Evolutionary conservation across 1,140 invertebrate species (phyloP).

Genomic region (Aleiodes sp.): DNA sequence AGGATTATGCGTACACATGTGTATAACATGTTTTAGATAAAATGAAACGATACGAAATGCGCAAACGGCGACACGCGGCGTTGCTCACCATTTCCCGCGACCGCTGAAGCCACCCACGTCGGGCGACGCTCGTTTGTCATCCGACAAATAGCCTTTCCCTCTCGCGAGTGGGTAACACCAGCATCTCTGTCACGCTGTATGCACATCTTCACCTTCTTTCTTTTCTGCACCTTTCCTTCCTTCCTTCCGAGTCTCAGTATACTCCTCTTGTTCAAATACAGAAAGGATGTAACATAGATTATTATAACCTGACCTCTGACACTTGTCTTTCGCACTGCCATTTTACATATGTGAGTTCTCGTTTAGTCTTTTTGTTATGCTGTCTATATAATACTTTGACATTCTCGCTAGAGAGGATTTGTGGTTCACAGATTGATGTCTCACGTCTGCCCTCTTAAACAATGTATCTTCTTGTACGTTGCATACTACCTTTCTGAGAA

Average conservation of each 20-base stretch:
- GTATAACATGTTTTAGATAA: conserved; percentile 37
- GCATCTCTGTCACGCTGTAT: conserved; percentile 25
- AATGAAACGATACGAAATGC: conserved; percentile 56
- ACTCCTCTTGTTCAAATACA: conserved; percentile 10
- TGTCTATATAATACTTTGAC: not conserved
- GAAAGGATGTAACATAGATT: not conserved
- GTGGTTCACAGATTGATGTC: conserved; percentile 23
- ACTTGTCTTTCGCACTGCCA: conserved; percentile 12
- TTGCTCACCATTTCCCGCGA: conserved; percentile 65
- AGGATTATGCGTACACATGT: not conserved
- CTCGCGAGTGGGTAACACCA: conserved; percentile 36
- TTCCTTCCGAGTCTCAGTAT: conserved; percentile 28
- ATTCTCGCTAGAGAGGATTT: conserved; percentile 19
- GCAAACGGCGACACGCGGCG: conserved; percentile 60
- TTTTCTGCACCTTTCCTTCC: conserved; percentile 15
- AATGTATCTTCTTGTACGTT: conserved; percentile 6
- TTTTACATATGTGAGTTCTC: not conserved
- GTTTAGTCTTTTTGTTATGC: not conserved
- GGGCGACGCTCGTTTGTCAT: conserved; percentile 66
- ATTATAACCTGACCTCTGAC: conserved; percentile 6
- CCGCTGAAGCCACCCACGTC: conserved; percentile 63
- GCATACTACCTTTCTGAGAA: not conserved
- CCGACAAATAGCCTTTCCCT: conserved; percentile 62
- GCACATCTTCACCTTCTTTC: conserved; percentile 4
- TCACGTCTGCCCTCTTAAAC: not conserved